Evolutionary conservation across 2,888 invertebrate species (phyloP).

Genomic region (Panopea generosa): DNA sequence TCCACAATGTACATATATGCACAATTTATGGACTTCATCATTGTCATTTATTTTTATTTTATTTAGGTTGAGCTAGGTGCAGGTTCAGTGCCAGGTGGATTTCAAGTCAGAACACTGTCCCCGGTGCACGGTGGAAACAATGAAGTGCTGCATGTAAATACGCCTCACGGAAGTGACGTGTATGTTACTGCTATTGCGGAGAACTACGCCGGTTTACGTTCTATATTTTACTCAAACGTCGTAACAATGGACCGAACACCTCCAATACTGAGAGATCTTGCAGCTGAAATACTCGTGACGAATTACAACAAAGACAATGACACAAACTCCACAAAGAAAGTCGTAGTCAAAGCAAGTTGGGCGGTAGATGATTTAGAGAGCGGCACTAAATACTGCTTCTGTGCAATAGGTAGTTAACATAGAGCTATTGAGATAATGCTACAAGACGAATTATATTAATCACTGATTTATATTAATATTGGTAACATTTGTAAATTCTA

Average conservation of each 20-base stretch:
- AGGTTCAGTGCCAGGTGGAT: conserved; percentile 58
- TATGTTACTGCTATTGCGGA: conserved; percentile 58
- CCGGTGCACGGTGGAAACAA: conserved; percentile 27
- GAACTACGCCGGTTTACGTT: conserved; percentile 62
- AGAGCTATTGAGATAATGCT: background rate
- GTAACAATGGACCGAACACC: conserved; percentile 62
- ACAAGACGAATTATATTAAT: too few species aligned
- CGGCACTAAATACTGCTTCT: conserved; percentile 22
- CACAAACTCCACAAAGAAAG: background rate
- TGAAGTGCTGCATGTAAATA: conserved; percentile 29
- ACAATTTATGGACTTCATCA: too few species aligned
- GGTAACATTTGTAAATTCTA: too few species aligned
- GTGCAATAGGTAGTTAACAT: conserved; percentile 29
- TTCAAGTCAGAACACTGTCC: conserved; percentile 53
- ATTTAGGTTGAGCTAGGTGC: conserved; percentile 42
- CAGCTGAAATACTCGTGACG: background rate
- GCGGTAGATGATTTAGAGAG: conserved; percentile 33
- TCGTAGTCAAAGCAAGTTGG: conserved; percentile 24
- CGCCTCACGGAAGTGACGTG: conserved; percentile 54
- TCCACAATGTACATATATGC: too few species aligned
- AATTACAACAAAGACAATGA: too few species aligned
- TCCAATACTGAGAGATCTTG: conserved; percentile 38
- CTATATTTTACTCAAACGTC: conserved; percentile 46
- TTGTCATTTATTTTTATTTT: too few species aligned
- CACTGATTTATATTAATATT: background rate